A percentile compares a stretch with the other conserved stretches of the same genome.
These are phyloP conservation scores for Leptinotarsa peninsularis DNA, from an alignment of 2,888 invertebrate species.

Conservation along the genomic window DNA sequence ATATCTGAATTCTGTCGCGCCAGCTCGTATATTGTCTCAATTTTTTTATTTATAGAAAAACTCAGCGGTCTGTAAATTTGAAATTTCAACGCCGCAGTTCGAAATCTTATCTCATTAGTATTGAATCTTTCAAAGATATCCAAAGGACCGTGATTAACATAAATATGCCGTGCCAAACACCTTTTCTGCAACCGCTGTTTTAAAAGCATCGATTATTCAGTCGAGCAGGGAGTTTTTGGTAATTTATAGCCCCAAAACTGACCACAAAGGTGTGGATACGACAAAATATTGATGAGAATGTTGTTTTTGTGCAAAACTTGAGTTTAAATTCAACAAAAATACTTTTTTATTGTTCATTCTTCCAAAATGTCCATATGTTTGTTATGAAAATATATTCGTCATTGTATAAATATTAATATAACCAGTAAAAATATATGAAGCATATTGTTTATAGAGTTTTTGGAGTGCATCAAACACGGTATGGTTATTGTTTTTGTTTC, in stretches of 20 bases:
- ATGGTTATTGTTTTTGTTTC: too few species aligned
- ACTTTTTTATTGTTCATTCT: too few species aligned
- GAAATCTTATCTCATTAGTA: slow-evolving; percentile 55
- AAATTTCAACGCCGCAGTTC: slow-evolving; percentile 46
- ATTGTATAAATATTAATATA: too few species aligned
- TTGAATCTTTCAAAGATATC: slow-evolving; percentile 53
- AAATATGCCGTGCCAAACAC: slow-evolving; percentile 51
- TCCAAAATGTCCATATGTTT: too few species aligned
- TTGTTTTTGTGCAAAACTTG: too few species aligned
- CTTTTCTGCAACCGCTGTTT: slow-evolving; percentile 49
- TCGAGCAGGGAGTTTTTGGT: background rate
- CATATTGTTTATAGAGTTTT: too few species aligned
- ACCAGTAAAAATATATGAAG: too few species aligned
- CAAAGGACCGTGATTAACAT: slow-evolving; percentile 51
- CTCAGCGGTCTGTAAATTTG: slow-evolving; percentile 41
- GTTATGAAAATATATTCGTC: too few species aligned
- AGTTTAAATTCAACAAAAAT: too few species aligned
- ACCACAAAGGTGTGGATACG: too few species aligned
- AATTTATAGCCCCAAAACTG: slow-evolving; percentile 1
- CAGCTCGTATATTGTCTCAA: slow-evolving; percentile 29
- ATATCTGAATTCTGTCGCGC: slow-evolving; percentile 40
- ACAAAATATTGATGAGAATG: too few species aligned
- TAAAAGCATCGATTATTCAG: slow-evolving; percentile 40
- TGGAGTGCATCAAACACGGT: too few species aligned
- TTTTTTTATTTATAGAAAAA: slow-evolving; percentile 28